Percentiles rank a stretch among this genome's conserved stretches.
phyloP scores from a whole-genome alignment of 2,113 vertebrate genomes.

The Tiliqua scincoides region DNA sequence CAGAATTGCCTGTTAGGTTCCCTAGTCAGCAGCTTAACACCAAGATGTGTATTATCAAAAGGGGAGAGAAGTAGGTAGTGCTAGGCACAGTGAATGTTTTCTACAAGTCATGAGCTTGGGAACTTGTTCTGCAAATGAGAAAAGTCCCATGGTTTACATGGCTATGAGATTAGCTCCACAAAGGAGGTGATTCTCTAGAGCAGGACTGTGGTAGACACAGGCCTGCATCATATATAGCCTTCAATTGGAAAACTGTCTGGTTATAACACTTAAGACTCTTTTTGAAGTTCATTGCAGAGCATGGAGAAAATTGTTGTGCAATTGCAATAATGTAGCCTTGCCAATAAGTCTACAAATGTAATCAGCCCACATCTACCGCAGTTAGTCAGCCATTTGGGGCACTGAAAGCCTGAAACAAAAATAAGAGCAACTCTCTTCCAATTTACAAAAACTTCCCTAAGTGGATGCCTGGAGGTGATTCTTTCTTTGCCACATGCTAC shows the following conservation, averaged over 20 bases:
- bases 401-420: not conserved
- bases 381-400: not conserved
- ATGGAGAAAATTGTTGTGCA: not conserved
- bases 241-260: not conserved
- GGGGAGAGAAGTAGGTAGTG: not conserved
- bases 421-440: not conserved
- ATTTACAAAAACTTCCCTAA: not conserved
- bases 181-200: not conserved
- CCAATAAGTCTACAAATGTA: not conserved
- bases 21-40: not conserved
- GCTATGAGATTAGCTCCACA: not conserved
- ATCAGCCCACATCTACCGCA: not conserved
- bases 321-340: not conserved
- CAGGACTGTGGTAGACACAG: not conserved
- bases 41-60: not conserved
- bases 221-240: not conserved
- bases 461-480: not conserved
- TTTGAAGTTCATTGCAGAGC: not conserved
- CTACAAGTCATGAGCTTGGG: no score
- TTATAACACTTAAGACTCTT: not conserved
- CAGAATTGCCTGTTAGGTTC: slow-evolving; percentile 1
- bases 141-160: not conserved
- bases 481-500: not conserved
- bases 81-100: not conserved
- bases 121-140: not conserved